Base-by-base conservation (phyloP, 2,797 vertebrate species). In the Benthosema pterotum region DNA sequence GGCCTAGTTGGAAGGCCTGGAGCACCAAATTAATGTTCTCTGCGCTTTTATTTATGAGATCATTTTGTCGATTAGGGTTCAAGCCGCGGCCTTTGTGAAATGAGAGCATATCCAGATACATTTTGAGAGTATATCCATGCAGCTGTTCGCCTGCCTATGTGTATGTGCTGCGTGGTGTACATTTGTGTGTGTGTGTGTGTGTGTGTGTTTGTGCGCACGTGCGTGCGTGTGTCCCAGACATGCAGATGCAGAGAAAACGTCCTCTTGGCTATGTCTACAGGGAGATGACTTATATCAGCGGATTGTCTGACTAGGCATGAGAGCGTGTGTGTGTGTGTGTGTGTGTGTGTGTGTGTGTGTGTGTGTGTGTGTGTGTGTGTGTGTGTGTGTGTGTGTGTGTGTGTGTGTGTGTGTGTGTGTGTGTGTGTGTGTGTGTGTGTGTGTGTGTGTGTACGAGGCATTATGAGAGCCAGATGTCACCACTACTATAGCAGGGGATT, bases 261-360 rank as follows among this genome's bases (percentile, higher is more conserved):
- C 69, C 55, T 80, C 53, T 32, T 66, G 77, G 77, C 67, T n/a
- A 42, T 46, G 79, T 83, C 79, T 83, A 52, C 17, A 5, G 59
- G 66, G 38, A 5, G 64, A 78, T 80, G 75, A 82, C 82, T 83
- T 57, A 57, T 70, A 54, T 43, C 43, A 54, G 1, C 12, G 48
- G 54, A 66, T 32, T 0, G 50, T 57, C 47, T 48, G 69, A 47
- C 52, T 18, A 42, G 50, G 50, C 16, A 57, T 17, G 47, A 68
- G 65, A 63, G 58, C 62, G 65, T 3, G 1, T 63, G 47, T 45
- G 48, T 49, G 63, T 58, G 62, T 13, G 70, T 18, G 64, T 13
- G 43, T 46, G 43, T 46, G 43, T 46, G 43, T 46, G 43, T 46
- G 43, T 46, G 43, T 14, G 43, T 45, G 43, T 45, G 43, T 45